A percentile compares a stretch with the other conserved stretches of the same genome.
These are phyloP conservation scores for Ceriagrion tenellum DNA, from an alignment of 2,888 invertebrate genomes.

Conservation along the genomic window DNA sequence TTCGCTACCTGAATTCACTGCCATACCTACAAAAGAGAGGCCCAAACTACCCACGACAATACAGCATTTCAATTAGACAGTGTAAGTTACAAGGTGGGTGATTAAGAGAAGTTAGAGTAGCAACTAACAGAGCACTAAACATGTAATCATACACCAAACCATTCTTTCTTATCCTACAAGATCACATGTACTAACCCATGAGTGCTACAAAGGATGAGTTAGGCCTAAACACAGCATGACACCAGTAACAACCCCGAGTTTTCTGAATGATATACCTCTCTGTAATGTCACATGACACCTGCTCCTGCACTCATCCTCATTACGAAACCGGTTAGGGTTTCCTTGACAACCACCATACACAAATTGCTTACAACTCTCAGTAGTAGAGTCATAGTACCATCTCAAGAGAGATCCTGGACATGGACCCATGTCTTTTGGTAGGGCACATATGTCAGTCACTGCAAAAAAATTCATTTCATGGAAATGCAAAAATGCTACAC, in stretches of 20 bases:
- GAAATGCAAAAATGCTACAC: neutral
- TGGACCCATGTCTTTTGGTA: conserved; percentile 77
- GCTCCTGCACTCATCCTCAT: conserved; percentile 76
- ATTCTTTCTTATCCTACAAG: conserved; percentile 49
- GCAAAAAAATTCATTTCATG: conserved; percentile 54
- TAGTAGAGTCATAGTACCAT: conserved; percentile 79
- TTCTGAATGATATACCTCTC: conserved; percentile 63
- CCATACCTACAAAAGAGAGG: conserved; percentile 2
- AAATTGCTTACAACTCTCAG: conserved; percentile 78
- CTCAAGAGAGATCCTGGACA: conserved; percentile 78
- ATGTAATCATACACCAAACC: neutral
- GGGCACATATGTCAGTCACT: conserved; percentile 75
- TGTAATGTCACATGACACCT: conserved; percentile 74
- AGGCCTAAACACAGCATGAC: conserved; percentile 27
- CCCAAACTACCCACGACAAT: neutral
- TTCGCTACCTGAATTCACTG: neutral
- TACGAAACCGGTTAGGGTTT: conserved; percentile 78
- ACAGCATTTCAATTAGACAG: conserved; percentile 30
- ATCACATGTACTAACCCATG: neutral
- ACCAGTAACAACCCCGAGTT: conserved; percentile 8
- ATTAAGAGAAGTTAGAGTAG: conserved; percentile 28
- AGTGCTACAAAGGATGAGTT: conserved; percentile 49
- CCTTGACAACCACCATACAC: conserved; percentile 80
- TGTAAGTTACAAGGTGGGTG: neutral
- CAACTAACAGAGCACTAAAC: conserved; percentile 42